Base-by-base conservation (phyloP, 2,113 vertebrate genomes). In the Heptranchias perlo region DNA sequence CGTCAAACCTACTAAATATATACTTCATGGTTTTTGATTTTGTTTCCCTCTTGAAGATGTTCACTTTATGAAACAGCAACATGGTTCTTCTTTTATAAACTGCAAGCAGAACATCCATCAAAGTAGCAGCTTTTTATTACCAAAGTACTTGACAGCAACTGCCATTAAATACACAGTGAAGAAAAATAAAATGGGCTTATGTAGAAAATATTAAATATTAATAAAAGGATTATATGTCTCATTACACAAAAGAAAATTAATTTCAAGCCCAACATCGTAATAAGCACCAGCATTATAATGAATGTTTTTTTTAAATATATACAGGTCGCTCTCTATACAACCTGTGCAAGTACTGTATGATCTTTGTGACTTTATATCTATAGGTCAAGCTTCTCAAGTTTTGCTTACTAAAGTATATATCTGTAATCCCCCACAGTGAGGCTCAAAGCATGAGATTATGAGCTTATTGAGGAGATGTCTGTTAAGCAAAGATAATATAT, bases 391-490 rank as follows among this genome's bases (percentile, higher is more conserved):
- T 62, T 69, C 64, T 82, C 73, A 89, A 39, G 69, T 64, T 69
- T 96, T 92, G n/a, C 94, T 96, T 87, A 84, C 65, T 96, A 31
- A 91, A 96, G 82, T 64, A 44, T 69, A 61, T 96, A 78, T 23
- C 0, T 1, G 47, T 96, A 97, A 96, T 97, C 95, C 94, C 95
- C 96, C 96, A 96, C 96, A 96, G 91, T 67, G 49, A 65, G 96
- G 97, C 96, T 96, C 96, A 87, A 96, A 97, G 96, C 96, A 94
- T 96, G 39, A 97, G 96, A 97, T 96, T 96, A 96, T 96, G 64
- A 96, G 96, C 96, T 96, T 96, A 97, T 96, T 96, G 96, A 97
- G 97, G 64, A 97, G 96, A 96, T 96, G 96, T 97, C 93, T 97
- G 96, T 96, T 97, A 97, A 96, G 96, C 96, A 97, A 96, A 96